These are phyloP conservation scores for Cotesia chilonis DNA, from an alignment of 1,140 invertebrate genomes.

Conservation along the genomic window DNA sequence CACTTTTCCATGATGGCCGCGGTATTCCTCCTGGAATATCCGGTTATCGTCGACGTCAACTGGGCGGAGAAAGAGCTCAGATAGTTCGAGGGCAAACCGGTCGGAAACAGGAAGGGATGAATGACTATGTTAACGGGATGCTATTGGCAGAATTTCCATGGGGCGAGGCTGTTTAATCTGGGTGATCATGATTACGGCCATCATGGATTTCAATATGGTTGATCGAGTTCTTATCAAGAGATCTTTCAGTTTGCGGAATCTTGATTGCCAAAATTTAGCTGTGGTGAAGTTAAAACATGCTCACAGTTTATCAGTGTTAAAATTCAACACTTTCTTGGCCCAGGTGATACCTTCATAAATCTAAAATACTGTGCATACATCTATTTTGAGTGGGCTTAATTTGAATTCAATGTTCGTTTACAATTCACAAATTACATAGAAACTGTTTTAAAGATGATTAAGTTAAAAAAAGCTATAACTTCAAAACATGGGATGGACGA, in stretches of 20 bases:
- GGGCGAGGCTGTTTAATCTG: conserved; percentile 50
- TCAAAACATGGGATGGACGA: no score
- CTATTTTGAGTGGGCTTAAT: no score
- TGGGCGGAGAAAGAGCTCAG: conserved; percentile 40
- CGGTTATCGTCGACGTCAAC: conserved; percentile 26
- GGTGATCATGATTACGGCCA: conserved; percentile 56
- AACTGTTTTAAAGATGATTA: no score
- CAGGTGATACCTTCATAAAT: no score
- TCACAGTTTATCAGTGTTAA: no score
- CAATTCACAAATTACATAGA: no score
- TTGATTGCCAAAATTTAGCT: neutral
- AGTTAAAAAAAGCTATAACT: no score
- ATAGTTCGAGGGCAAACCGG: conserved; percentile 42
- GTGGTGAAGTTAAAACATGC: no score
- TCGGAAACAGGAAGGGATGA: conserved; percentile 53
- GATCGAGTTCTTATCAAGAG: conserved; percentile 20
- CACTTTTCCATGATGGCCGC: conserved; percentile 58
- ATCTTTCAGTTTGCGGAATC: conserved; percentile 22
- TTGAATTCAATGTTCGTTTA: no score
- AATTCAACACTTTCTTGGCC: no score
- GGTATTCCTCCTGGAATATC: conserved; percentile 33
- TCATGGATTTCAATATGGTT: conserved; percentile 64
- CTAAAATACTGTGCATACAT: no score
- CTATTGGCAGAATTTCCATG: conserved; percentile 57
- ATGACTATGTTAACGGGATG: conserved; percentile 46